Percentiles rank a stretch among this genome's conserved stretches.
Conservation (phyloP, 92 coral and sea anemone genomes). For the Diadumene lineata region DNA sequence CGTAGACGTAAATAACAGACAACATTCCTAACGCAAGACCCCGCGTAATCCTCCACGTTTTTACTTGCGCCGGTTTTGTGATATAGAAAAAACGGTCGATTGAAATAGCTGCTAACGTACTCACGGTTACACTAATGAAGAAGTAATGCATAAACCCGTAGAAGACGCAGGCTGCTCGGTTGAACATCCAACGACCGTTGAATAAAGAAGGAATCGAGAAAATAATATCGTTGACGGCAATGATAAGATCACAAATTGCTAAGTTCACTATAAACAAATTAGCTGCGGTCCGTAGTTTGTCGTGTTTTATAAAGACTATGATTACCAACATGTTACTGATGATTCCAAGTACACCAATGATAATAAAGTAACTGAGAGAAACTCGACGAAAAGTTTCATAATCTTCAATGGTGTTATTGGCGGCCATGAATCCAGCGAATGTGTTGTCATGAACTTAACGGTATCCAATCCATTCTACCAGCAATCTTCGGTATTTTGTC, state of each 20-base stretch:
- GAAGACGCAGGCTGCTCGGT: slow-evolving; percentile 64
- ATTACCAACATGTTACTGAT: slow-evolving; percentile 79
- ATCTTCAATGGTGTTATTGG: neutral
- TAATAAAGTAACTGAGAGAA: slow-evolving; percentile 62
- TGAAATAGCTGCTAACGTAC: slow-evolving; percentile 79
- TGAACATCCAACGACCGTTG: slow-evolving; percentile 71
- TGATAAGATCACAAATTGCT: slow-evolving; percentile 82
- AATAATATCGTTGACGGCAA: slow-evolving; percentile 65
- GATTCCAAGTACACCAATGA: slow-evolving; percentile 72
- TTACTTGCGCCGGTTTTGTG: slow-evolving; percentile 76
- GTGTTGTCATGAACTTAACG: neutral
- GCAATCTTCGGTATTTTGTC: neutral
- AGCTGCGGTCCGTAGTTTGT: slow-evolving; percentile 85
- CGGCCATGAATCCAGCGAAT: neutral
- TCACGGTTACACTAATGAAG: slow-evolving; percentile 74
- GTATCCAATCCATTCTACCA: neutral
- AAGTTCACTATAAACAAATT: slow-evolving; percentile 85
- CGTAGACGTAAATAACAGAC: slow-evolving; percentile 58
- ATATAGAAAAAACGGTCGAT: slow-evolving; percentile 87
- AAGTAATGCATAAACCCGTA: slow-evolving; percentile 87
- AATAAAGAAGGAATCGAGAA: slow-evolving; percentile 71
- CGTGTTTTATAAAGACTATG: slow-evolving; percentile 69
- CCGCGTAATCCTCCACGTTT: slow-evolving; percentile 64
- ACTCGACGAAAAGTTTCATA: slow-evolving; percentile 36
- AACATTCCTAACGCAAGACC: slow-evolving; percentile 55